Base-by-base conservation (phyloP, 2,888 invertebrate species). In the Lymantria monacha region DNA sequence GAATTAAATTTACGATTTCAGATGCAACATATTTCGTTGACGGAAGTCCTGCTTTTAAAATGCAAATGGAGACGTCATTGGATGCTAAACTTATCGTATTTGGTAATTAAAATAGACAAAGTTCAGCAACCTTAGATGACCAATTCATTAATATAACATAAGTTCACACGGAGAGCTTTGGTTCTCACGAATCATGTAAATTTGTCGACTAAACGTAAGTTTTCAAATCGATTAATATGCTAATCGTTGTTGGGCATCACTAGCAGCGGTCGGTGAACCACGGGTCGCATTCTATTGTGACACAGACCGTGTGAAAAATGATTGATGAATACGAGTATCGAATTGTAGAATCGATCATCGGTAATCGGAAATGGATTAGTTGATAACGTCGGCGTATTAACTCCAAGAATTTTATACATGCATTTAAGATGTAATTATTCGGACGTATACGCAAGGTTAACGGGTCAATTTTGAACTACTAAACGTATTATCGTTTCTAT, bases 271-370 rank as follows among this genome's bases (percentile, higher is more conserved):
- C 89, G 87, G 67, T 85, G 89, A 89, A 85, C 89, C 73, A 73
- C 71, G 72, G 80, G 77, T 85, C 82, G 83, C 79, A 71, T 80
- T 76, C 73, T 80, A 80, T 75, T 81, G 88, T 85, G 96, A 96
- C 92, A 97, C 95, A 89, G 96, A 96, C 89, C 97, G 97, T 82
- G 97, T 97, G 73, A 97, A 97, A 74, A 97, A 93, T 84, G 94
- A 95, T 67, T 69, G 69, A 67, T 67, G 63, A 54, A 63, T 55
- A 56, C 64, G 64, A 67, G 66, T 69, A 69, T 63, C 69, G 59
- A 67, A 67, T 69, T 53, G 58, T 22, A 62, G 53, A 66, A 66
- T 70, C 63, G 70, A 65, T 65, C 69, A 70, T 76, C 69, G 73
- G 70, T 65, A 70, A 70, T 76, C 69, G 73, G 70, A 73, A 74